Evolutionary conservation across 2,888 invertebrate species (phyloP), one percentile per base, ranked within the genome.

Genomic region (Drosophila lutescens): DNA sequence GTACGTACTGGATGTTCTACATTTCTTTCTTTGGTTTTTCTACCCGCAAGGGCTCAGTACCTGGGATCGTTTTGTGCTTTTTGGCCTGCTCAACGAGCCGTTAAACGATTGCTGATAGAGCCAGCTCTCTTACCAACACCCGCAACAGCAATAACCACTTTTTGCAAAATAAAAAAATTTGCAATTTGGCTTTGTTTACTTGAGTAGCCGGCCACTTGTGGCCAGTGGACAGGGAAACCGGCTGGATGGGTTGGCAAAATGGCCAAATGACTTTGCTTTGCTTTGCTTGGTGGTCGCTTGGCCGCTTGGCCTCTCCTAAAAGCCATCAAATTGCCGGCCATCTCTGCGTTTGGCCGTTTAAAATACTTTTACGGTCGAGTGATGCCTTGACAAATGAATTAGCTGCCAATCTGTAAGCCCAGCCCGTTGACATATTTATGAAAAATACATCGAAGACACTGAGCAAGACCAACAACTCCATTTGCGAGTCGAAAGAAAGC

Each of bases 21-120:
- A 66, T 53, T 66, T 23, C 66, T 23, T 44, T 36, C 10, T 26
- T 26, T 26, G 4, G 10, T 20, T 12, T 20, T 15, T 15, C 41
- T 41, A 12, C 13, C 46, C 30, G 20, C 15, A 9, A 23, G 46
- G 34, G 66, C 53, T 43, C 8, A 17, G 1, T 43, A 32, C 30
- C 46, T 7, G 51, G 57, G 6, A 15, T 26, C n/a, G 10, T 50
- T 50, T 23, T 23, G 40, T 9, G 2, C 10, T 30, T 34, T 40
- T 32, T 38, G 20, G 23, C 23, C 41, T 60, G 65, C 13, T 51
- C 78, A 83, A 83, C 82, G 88, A 87, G 74, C 82, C 82, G 71
- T 87, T 85, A 74, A 83, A 83, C 86, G 80, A 79, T 83, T 85
- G 82, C 75, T 85, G 82, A 82, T 83, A 74, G 68, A 78, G 77